Evolutionary conservation across 1,140 invertebrate genomes (phyloP).

Genomic region (Scaptomyza graminum): DNA sequence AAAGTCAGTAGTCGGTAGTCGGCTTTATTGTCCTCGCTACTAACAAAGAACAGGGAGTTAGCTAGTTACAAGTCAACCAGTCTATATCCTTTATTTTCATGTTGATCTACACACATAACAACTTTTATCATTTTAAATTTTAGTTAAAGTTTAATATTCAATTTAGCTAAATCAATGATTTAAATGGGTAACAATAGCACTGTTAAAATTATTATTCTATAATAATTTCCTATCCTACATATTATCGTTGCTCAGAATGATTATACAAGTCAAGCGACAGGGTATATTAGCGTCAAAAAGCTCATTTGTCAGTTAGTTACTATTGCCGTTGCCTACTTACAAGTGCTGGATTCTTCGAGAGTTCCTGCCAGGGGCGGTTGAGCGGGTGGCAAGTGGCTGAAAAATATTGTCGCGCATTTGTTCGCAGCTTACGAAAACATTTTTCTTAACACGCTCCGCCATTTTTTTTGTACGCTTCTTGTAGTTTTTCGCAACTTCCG

Average conservation of each 20-base stretch:
- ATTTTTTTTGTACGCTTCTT: conserved; percentile 76
- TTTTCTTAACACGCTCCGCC: conserved; percentile 77
- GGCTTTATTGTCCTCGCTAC: conserved; percentile 29
- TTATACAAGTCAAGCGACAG: background rate
- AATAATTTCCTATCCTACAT: too few species aligned
- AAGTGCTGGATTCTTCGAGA: background rate
- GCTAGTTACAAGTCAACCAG: too few species aligned
- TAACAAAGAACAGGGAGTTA: background rate
- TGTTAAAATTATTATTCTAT: too few species aligned
- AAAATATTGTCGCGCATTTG: conserved; percentile 81
- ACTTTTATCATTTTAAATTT: too few species aligned
- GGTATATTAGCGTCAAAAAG: background rate
- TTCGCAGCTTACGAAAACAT: conserved; percentile 80
- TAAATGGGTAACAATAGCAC: too few species aligned
- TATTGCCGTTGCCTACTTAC: conserved; percentile 25
- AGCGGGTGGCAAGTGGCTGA: conserved; percentile 43
- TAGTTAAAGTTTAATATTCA: too few species aligned
- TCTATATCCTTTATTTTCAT: background rate
- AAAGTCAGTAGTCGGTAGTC: conserved; percentile 37
- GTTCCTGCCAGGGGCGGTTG: background rate
- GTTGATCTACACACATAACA: too few species aligned
- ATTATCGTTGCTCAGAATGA: too few species aligned
- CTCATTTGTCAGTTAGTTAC: background rate
- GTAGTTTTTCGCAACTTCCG: conserved; percentile 66
- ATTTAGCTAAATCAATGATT: too few species aligned